Percentiles rank a stretch among this genome's conserved stretches.
Conservation (phyloP, 64 coral and sea anemone genomes). For the Dendrophyllia cribrosa region DNA sequence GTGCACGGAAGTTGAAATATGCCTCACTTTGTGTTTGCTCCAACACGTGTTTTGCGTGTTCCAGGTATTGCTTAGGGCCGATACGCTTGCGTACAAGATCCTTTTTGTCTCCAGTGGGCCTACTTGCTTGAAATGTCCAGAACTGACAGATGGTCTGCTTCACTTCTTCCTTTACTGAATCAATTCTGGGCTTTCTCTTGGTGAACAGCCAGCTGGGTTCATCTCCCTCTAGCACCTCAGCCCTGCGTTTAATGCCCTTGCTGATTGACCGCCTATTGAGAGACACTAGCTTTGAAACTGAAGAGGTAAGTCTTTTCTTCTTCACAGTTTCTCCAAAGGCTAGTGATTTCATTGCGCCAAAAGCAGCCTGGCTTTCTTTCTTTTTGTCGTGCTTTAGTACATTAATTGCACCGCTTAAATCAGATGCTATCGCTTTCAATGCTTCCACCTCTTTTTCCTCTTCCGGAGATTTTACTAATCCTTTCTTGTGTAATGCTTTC, state of each 20-base stretch:
- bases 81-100: constrained; percentile 25
- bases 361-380: constrained; percentile 21
- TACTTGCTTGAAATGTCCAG: constrained; percentile 42
- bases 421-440: constrained; percentile 25
- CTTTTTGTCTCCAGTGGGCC: constrained; percentile 55
- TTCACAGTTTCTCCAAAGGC: constrained; percentile 63
- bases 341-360: constrained; percentile 44
- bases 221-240: constrained; percentile 4
- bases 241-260: constrained; percentile 44
- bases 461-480: constrained; percentile 61
- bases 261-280: constrained; percentile 32
- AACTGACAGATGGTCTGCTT: constrained; percentile 19
- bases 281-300: constrained; percentile 58
- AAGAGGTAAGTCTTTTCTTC: constrained; percentile 29
- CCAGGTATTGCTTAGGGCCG: constrained; percentile 22
- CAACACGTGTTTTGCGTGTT: constrained; percentile 53
- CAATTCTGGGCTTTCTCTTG: constrained; percentile 53
- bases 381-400: constrained; percentile 30
- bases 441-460: constrained; percentile 55
- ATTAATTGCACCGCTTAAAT: constrained; percentile 23
- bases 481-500: constrained; percentile 50
- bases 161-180: constrained; percentile 23
- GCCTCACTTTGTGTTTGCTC: constrained; percentile 61
- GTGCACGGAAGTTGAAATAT: constrained; percentile 46
- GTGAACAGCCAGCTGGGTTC: constrained; percentile 47